phyloP scores from a whole-genome alignment of 2,113 vertebrate species.

The Ascaphus truei region DNA sequence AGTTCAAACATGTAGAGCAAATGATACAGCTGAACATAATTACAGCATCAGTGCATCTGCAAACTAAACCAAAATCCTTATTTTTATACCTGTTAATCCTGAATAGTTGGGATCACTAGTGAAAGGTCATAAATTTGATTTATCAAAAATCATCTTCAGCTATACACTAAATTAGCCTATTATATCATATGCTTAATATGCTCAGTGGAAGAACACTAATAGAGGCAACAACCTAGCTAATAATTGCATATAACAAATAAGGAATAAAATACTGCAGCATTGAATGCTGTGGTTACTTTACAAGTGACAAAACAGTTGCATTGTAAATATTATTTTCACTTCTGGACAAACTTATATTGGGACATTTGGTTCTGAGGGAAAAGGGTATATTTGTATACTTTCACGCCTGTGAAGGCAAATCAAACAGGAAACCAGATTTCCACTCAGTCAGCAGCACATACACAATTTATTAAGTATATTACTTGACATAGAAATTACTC shows the following conservation, averaged over 20 bases:
- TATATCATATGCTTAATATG: no score
- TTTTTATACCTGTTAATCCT: not conserved
- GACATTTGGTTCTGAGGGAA: conserved; percentile 38
- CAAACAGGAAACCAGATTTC: conserved; percentile 51
- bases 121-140: conserved; percentile 9
- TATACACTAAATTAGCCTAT: no score
- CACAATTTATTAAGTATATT: conserved; percentile 67
- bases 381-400: conserved; percentile 52
- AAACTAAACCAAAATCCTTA: conserved; percentile 54
- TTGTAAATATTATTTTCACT: no score
- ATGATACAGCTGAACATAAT: conserved; percentile 46
- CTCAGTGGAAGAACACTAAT: no score
- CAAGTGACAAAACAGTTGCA: no score
- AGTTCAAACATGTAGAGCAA: no score
- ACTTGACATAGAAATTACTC: conserved; percentile 61
- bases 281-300: no score
- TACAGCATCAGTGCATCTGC: conserved; percentile 26
- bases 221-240: no score
- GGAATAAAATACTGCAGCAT: no score
- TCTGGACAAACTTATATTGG: no score
- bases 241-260: no score
- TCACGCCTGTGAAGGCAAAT: conserved; percentile 45
- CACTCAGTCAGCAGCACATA: conserved; percentile 64
- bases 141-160: no score
- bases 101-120: conserved; percentile 21